Evolutionary conservation across 2,113 vertebrate genomes (phyloP).

Genomic region (Seriola rivoliana): DNA sequence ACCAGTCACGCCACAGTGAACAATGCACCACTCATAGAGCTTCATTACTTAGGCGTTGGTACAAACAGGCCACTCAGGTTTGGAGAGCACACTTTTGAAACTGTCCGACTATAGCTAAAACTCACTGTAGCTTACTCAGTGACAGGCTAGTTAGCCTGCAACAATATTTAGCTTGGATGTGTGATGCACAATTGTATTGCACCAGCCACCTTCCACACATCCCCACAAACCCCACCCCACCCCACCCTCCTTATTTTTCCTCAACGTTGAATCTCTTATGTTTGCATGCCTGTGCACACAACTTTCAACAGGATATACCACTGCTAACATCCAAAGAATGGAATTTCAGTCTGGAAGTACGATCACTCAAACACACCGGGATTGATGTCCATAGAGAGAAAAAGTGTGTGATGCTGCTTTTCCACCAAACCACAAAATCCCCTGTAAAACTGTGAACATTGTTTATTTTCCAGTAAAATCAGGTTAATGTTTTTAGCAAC

Average conservation of each 20-base stretch:
- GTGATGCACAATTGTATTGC: background rate
- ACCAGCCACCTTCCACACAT: background rate
- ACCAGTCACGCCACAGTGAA: background rate
- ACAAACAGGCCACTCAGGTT: background rate
- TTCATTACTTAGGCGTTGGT: background rate
- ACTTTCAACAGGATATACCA: slow-evolving; percentile 35
- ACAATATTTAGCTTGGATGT: slow-evolving; percentile 41
- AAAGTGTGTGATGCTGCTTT: background rate
- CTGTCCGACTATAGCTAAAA: background rate
- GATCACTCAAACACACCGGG: background rate
- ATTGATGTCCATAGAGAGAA: background rate
- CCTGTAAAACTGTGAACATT: background rate
- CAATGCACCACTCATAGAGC: background rate
- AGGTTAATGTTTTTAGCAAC: background rate
- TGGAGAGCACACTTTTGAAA: background rate
- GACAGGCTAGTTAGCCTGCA: background rate
- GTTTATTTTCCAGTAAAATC: background rate
- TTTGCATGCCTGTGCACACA: slow-evolving; percentile 18
- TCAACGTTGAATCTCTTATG: slow-evolving; percentile 5
- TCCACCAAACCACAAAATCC: slow-evolving; percentile 12
- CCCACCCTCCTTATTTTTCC: background rate
- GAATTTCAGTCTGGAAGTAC: slow-evolving; percentile 30
- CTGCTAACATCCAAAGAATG: slow-evolving; percentile 29
- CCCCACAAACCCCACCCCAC: too few species aligned
- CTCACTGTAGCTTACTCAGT: background rate